Evolutionary conservation across 1,140 invertebrate species (phyloP), one percentile per base, ranked within the genome.

Genomic region (Antheraea mylitta): DNA sequence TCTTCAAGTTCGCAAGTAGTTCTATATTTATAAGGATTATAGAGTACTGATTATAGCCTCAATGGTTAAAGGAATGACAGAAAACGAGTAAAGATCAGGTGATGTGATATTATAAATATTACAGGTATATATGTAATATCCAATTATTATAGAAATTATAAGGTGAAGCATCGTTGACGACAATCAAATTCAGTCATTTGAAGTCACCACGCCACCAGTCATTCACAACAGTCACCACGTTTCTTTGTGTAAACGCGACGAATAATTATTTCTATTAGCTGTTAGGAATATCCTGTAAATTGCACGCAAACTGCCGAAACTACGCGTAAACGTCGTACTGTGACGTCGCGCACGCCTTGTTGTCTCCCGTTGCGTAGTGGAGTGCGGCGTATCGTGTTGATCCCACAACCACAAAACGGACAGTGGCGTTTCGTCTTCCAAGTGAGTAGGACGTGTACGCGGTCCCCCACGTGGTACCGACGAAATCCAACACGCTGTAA

Each of bases 401-500:
- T 61, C 58, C 30, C 62, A 16, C 16, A 42, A 37, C 37, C 63
- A 36, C 63, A 64, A 64, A 18, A 30, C 45, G 45, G 45, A 16
- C 45, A 53, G 45, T 53, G 80, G 81, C 85, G 78, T 66, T 64
- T 73, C 77, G 85, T 76, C 79, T 79, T 79, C 77, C 80, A 76
- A 73, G 6, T n/a, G 18, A 68, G 74, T 30, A 75, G 77, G 69
- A 72, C 74, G 84, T 78, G 59, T 63, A 59, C 60, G 74, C 68
- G 70, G 58, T n/a, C 53, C 60, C 76, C 48, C 73, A 67, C 74
- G 67, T 67, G 65, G 70, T 64, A 38, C 63, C 68, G 48, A 67
- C 86, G 87, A 86, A 79, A 75, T 82, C 70, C 67, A 87, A 83
- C 70, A 90, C 87, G 84, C 58, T 58, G 66, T 64, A 66, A 64